Percentiles rank a stretch among this genome's conserved stretches.
phyloP scores from a whole-genome alignment of 2,113 vertebrate genomes.

The Aegotheles bennettii region DNA sequence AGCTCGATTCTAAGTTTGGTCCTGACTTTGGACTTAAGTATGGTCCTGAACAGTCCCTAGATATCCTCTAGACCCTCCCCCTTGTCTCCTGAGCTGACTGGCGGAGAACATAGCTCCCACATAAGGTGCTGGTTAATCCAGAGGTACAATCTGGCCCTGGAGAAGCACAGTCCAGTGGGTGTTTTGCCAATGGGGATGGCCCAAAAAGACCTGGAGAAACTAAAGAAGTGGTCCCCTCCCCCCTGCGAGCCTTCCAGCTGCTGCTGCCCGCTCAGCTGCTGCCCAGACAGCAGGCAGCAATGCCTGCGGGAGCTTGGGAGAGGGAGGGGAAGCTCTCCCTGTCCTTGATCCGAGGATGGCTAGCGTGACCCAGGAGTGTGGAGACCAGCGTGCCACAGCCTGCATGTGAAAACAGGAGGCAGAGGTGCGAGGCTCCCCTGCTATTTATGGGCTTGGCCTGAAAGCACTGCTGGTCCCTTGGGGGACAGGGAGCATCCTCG shows the following conservation, averaged over 20 bases:
- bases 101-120: fast-evolving
- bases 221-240: background rate
- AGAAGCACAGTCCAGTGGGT: background rate
- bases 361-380: fast-evolving
- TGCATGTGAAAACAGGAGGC: background rate
- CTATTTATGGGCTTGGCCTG: fast-evolving
- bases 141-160: background rate
- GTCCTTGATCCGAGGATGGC: fast-evolving
- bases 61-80: background rate
- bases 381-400: background rate
- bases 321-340: background rate
- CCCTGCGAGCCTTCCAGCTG: background rate
- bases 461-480: background rate
- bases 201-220: background rate
- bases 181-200: background rate
- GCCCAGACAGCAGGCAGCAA: background rate
- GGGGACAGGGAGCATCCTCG: too few relatives aligned
- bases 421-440: background rate
- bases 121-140: fast-evolving
- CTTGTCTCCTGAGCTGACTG: background rate
- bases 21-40: background rate
- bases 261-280: conserved; percentile 25
- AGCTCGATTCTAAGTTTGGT: background rate
- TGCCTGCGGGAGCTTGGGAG: background rate
- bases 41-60: background rate